These are phyloP conservation scores for Gortyna flavago DNA, from an alignment of 2,888 invertebrate genomes.

Conservation along the genomic window DNA sequence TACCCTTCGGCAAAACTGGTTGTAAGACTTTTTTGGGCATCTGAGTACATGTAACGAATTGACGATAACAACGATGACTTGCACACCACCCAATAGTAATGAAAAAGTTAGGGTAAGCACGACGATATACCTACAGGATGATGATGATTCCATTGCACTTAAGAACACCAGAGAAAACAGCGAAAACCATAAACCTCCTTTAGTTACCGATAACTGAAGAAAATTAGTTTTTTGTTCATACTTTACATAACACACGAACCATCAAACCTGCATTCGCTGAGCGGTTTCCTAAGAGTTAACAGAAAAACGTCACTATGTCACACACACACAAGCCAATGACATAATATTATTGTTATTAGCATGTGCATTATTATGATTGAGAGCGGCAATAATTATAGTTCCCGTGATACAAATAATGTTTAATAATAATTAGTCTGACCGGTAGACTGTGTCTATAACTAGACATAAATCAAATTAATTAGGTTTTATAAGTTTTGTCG, in stretches of 20 bases:
- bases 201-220: neutral
- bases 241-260: neutral
- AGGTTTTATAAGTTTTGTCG: neutral
- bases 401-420: slow-evolving; percentile 30
- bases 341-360: slow-evolving; percentile 17
- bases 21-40: neutral
- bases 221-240: neutral
- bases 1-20: neutral
- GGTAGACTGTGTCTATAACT: slow-evolving; percentile 5
- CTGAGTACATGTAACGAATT: neutral
- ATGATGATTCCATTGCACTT: neutral
- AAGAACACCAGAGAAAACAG: neutral
- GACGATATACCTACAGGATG: neutral
- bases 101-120: neutral
- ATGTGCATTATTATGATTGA: slow-evolving; percentile 16
- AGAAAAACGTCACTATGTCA: slow-evolving; percentile 45
- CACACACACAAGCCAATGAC: slow-evolving; percentile 1
- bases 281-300: slow-evolving; percentile 25
- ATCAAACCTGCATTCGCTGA: slow-evolving; percentile 2
- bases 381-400: slow-evolving; percentile 22
- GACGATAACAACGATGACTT: neutral
- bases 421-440: slow-evolving; percentile 18
- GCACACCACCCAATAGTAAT: neutral
- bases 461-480: slow-evolving; percentile 22
- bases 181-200: neutral